A percentile compares a stretch with the other conserved stretches of the same genome.
Evolutionary conservation across 2,113 vertebrate genomes (phyloP).

Genomic region (Gadus chalcogrammus): DNA sequence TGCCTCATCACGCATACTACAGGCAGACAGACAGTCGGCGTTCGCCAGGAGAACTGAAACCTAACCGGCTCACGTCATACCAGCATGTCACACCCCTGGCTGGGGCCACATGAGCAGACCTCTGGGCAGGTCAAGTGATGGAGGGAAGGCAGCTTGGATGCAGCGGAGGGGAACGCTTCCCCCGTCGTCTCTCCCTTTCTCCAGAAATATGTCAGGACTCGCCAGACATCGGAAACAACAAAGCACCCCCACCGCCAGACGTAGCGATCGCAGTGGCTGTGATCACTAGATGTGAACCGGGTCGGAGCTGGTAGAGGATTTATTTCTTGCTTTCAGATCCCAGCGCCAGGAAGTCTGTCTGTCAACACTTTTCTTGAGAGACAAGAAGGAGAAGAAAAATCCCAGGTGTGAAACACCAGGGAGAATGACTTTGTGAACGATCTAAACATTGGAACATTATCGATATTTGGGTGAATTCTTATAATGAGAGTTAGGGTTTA

Average conservation of each 20-base stretch:
- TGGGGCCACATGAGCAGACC: conserved; percentile 35
- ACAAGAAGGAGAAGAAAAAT: background rate
- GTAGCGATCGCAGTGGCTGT: conserved; percentile 26
- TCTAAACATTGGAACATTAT: too few relatives aligned
- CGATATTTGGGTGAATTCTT: too few relatives aligned
- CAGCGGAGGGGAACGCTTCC: conserved; percentile 51
- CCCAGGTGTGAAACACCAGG: conserved; percentile 24
- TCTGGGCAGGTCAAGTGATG: conserved; percentile 37
- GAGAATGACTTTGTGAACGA: too few relatives aligned
- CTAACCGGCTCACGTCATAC: conserved; percentile 33
- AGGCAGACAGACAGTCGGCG: conserved; percentile 24
- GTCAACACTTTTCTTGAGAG: background rate
- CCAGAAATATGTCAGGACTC: conserved; percentile 51
- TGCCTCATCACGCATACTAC: conserved; percentile 40
- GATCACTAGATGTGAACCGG: conserved; percentile 20
- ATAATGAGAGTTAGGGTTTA: too few relatives aligned
- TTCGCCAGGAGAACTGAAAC: conserved; percentile 40
- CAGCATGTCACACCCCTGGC: conserved; percentile 38
- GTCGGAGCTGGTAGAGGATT: conserved; percentile 10
- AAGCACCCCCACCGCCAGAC: conserved; percentile 39
- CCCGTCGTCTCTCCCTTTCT: conserved; percentile 15
- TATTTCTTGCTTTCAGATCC: conserved; percentile 45
- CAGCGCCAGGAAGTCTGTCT: conserved; percentile 21
- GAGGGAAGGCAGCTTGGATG: conserved; percentile 55
- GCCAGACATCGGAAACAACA: conserved; percentile 31